Evolutionary conservation across 2,888 invertebrate species (phyloP).

Genomic region (Agonopterix subpropinquella): DNA sequence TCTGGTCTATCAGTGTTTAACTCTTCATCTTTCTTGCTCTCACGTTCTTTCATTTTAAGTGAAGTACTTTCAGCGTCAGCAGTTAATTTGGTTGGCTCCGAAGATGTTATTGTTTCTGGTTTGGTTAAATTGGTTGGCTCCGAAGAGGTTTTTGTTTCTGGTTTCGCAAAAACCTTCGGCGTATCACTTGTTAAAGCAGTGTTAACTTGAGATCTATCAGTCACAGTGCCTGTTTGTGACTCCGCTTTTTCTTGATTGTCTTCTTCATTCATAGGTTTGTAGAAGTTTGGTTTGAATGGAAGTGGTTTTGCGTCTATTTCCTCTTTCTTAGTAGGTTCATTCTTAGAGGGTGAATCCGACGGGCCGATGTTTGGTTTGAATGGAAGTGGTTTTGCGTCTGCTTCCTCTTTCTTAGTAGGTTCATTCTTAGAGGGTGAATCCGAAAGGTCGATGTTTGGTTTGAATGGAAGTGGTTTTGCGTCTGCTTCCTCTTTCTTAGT

Average conservation of each 20-base stretch:
- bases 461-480: slow-evolving; percentile 14
- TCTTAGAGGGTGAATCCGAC: not conserved
- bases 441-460: slow-evolving; percentile 25
- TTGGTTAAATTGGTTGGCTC: too few species aligned
- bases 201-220: too few species aligned
- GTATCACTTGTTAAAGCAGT: too few species aligned
- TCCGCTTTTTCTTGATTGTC: slow-evolving; percentile 6
- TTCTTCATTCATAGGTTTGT: slow-evolving; percentile 32
- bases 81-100: too few species aligned
- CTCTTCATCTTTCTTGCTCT: too few species aligned
- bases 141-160: too few species aligned
- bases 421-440: not conserved
- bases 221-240: not conserved
- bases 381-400: slow-evolving; percentile 2
- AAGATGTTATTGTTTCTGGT: too few species aligned
- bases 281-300: slow-evolving; percentile 43
- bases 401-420: not conserved
- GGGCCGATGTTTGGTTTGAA: slow-evolving; percentile 30
- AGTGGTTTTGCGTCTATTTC: not conserved
- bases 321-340: not conserved
- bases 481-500: not conserved
- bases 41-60: too few species aligned
- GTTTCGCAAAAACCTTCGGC: too few species aligned
- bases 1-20: not conserved
- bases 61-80: too few species aligned